Evolutionary conservation across 1,140 invertebrate species (phyloP).

Genomic region (Dinoponera quadriceps): DNA sequence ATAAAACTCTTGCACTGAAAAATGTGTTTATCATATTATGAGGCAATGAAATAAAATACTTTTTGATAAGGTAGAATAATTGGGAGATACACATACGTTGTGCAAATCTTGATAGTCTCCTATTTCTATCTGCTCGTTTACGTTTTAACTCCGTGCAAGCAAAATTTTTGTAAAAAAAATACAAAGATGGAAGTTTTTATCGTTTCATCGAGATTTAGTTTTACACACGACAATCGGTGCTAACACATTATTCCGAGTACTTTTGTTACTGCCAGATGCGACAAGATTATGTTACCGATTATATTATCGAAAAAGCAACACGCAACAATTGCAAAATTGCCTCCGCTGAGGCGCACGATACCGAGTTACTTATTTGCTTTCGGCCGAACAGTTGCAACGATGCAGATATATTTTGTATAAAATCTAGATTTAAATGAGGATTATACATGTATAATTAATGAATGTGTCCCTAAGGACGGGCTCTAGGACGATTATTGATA

Average conservation of each 20-base stretch:
- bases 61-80: conserved; percentile 59
- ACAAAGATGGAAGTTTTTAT: conserved; percentile 41
- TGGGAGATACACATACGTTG: conserved; percentile 13
- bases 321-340: conserved; percentile 46
- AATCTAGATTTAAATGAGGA: conserved; percentile 62
- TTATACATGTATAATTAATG: conserved; percentile 54
- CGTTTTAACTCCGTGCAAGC: neutral
- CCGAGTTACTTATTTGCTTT: conserved; percentile 61
- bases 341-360: conserved; percentile 43
- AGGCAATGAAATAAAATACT: conserved; percentile 48
- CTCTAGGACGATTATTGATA: conserved; percentile 58
- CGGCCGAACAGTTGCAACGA: conserved; percentile 55
- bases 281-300: conserved; percentile 45
- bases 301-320: conserved; percentile 52
- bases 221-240: conserved; percentile 65
- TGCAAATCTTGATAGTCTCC: conserved; percentile 37
- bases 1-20: conserved; percentile 47
- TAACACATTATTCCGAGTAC: conserved; percentile 62
- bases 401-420: conserved; percentile 67
- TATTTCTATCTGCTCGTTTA: conserved; percentile 35
- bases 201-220: conserved; percentile 55
- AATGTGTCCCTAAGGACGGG: conserved; percentile 58
- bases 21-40: conserved; percentile 41
- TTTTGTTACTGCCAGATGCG: conserved; percentile 73
- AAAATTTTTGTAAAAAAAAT: neutral